Evolutionary conservation across 2,113 vertebrate genomes (phyloP).

Genomic region (Colius striatus): DNA sequence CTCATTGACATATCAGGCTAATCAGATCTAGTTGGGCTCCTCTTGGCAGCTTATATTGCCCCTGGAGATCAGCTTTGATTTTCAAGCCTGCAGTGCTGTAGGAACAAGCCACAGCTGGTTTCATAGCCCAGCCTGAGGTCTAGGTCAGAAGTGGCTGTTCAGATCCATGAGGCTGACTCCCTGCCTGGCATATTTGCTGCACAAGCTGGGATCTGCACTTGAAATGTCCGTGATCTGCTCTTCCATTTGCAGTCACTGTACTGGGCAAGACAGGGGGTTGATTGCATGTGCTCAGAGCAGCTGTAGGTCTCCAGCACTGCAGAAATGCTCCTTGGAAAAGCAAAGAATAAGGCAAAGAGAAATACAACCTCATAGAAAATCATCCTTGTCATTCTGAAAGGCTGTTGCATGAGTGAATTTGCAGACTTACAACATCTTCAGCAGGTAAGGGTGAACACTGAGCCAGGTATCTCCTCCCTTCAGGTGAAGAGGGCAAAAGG

Average conservation of each 20-base stretch:
- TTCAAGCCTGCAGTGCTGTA: neutral
- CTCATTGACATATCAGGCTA: neutral
- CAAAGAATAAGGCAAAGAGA: neutral
- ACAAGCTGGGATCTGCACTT: neutral
- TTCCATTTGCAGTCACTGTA: neutral
- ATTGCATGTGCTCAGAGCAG: neutral
- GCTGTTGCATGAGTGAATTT: neutral
- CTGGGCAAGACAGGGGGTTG: neutral
- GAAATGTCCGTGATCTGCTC: neutral
- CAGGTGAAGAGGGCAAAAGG: neutral
- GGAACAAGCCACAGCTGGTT: constrained; percentile 5
- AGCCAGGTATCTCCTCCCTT: neutral
- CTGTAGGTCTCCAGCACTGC: neutral
- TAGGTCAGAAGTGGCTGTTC: neutral
- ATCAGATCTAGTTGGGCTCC: neutral
- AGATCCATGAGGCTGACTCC: neutral
- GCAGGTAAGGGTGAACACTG: neutral
- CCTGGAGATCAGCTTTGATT: neutral
- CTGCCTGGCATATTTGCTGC: neutral
- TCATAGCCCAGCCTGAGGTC: neutral
- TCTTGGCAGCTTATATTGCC: neutral
- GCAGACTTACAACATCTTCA: accelerated
- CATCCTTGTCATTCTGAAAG: neutral
- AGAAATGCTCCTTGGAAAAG: neutral
- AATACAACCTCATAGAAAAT: accelerated